Evolutionary conservation across 1,140 invertebrate species (phyloP).

Genomic region (Argopecten irradians): DNA sequence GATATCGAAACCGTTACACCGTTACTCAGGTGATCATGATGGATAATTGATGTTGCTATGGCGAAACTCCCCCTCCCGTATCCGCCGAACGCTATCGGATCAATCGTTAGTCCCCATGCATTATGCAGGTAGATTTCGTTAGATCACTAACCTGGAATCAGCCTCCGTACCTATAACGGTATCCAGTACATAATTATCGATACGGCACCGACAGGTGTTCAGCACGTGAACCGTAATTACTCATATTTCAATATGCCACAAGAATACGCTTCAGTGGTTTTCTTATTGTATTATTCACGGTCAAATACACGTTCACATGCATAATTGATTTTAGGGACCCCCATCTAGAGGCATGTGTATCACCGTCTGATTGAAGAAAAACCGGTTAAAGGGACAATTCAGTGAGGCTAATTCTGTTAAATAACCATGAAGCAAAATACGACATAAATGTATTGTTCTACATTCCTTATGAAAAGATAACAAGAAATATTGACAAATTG

Average conservation of each 20-base stretch:
- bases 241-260: background rate
- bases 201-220: background rate
- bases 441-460: no score
- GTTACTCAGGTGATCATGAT: conserved; percentile 20
- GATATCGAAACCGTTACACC: background rate
- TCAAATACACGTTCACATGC: background rate
- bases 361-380: no score
- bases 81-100: background rate
- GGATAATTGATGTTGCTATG: background rate
- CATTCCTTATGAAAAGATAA: no score
- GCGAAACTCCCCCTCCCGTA: background rate
- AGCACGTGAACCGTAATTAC: background rate
- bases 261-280: background rate
- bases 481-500: no score
- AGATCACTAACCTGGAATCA: background rate
- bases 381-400: no score
- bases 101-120: background rate
- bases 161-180: background rate
- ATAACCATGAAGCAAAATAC: no score
- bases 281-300: background rate
- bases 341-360: background rate
- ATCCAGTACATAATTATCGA: background rate
- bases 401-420: no score
- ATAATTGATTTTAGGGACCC: background rate
- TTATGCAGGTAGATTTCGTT: background rate